phyloP scores from a whole-genome alignment of 2,797 vertebrate genomes.

The Potorous gilbertii region DNA sequence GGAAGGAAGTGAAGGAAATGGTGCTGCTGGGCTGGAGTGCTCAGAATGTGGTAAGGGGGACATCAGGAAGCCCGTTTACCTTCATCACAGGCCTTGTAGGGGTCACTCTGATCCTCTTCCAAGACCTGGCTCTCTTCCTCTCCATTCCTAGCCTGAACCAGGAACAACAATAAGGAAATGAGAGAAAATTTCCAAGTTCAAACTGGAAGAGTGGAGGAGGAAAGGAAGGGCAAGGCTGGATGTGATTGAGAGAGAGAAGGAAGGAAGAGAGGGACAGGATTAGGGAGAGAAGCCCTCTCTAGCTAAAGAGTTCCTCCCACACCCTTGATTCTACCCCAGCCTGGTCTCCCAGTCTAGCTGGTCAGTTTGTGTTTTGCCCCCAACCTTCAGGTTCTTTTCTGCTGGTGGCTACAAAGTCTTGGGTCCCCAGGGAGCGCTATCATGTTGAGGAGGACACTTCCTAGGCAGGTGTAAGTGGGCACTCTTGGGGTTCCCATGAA shows the following conservation, averaged over 20 bases:
- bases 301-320: neutral
- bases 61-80: neutral
- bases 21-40: neutral
- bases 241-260: neutral
- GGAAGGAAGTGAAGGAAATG: neutral
- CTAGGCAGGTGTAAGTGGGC: neutral
- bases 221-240: neutral
- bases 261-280: neutral
- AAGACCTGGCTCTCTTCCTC: neutral
- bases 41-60: neutral
- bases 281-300: neutral
- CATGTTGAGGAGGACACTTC: neutral
- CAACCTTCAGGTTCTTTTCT: neutral
- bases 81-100: neutral
- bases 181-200: neutral
- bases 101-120: neutral
- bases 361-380: neutral
- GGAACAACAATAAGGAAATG: neutral
- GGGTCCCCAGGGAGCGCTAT: neutral
- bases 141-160: neutral
- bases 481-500: neutral
- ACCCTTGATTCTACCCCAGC: neutral
- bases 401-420: neutral
- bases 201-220: neutral
- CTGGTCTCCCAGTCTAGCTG: neutral